These are phyloP conservation scores for Drosophila diplacantha DNA, from an alignment of 2,888 invertebrate species.

Conservation along the genomic window DNA sequence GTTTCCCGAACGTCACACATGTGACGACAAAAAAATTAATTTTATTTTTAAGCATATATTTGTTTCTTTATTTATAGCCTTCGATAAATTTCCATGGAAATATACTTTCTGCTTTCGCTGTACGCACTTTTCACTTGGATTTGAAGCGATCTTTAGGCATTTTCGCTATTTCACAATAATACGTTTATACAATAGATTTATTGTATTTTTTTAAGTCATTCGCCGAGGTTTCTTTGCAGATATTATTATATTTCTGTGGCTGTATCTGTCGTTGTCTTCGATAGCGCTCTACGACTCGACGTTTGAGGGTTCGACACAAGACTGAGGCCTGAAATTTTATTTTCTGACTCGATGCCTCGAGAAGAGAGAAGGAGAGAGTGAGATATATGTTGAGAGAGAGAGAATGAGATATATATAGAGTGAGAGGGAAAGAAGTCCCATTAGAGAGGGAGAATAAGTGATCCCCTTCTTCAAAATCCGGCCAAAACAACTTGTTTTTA, in stretches of 20 bases:
- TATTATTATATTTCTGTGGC: not conserved
- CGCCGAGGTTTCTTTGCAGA: conserved; percentile 15
- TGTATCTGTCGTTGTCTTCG: conserved; percentile 56
- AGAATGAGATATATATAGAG: conserved; percentile 3
- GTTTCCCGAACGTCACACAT: conserved; percentile 33
- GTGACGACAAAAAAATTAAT: conserved; percentile 36
- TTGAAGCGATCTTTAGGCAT: conserved; percentile 33
- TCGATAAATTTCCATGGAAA: conserved; percentile 30
- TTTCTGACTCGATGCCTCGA: conserved; percentile 19
- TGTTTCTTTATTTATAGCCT: conserved; percentile 30
- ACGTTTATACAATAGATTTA: conserved; percentile 40
- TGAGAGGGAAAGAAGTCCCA: conserved; percentile 6
- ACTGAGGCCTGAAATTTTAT: conserved; percentile 51
- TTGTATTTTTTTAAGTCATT: conserved; percentile 39
- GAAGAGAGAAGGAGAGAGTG: not conserved
- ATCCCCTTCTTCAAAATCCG: conserved; percentile 8
- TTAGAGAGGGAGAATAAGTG: conserved; percentile 7
- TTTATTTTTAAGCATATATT: conserved; percentile 21
- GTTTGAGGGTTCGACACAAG: conserved; percentile 72
- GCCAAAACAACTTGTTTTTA: conserved; percentile 12
- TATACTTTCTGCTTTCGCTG: conserved; percentile 21
- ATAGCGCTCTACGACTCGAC: conserved; percentile 49
- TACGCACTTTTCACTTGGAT: conserved; percentile 53
- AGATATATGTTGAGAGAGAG: conserved; percentile 1
- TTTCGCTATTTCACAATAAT: conserved; percentile 53